These are phyloP conservation scores for Anguilla pacifica DNA, from an alignment of 2,797 vertebrate species.

Conservation along the genomic window DNA sequence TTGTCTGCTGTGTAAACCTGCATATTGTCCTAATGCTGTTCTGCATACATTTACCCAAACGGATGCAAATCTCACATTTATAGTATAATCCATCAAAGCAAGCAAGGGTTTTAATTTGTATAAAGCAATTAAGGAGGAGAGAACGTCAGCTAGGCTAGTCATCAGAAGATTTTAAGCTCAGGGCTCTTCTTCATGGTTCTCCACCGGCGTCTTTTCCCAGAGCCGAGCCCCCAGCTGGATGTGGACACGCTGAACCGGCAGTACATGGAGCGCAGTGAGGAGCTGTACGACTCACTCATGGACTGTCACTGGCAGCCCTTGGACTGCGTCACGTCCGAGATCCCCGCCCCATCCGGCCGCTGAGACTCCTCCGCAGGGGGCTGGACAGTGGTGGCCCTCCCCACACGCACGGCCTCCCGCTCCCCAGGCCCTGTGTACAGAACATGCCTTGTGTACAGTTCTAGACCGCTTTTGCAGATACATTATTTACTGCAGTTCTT, in stretches of 20 bases:
- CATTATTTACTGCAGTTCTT: background rate
- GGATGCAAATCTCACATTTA: background rate
- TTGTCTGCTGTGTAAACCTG: background rate
- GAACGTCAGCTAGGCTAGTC: too few relatives aligned
- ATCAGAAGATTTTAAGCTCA: background rate
- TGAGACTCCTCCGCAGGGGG: constrained; percentile 48
- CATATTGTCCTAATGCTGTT: background rate
- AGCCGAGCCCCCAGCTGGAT: constrained; percentile 80
- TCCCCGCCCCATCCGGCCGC: constrained; percentile 65
- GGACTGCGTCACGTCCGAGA: constrained; percentile 78
- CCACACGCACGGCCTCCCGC: background rate
- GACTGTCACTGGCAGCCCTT: constrained; percentile 87
- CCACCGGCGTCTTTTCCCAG: constrained; percentile 61
- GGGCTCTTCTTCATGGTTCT: background rate
- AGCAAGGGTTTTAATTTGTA: background rate
- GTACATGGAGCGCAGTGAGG: constrained; percentile 88
- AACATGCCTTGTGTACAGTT: background rate
- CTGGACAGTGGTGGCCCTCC: background rate
- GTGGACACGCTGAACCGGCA: constrained; percentile 86
- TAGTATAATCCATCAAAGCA: background rate
- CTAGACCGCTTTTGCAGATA: background rate
- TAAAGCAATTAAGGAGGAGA: too few relatives aligned
- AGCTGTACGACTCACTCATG: constrained; percentile 89
- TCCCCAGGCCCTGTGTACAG: constrained; percentile 21
- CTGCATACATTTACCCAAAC: background rate